These are phyloP conservation scores for Eubasilissa regina DNA, from an alignment of 1,140 invertebrate species.

Conservation along the genomic window DNA sequence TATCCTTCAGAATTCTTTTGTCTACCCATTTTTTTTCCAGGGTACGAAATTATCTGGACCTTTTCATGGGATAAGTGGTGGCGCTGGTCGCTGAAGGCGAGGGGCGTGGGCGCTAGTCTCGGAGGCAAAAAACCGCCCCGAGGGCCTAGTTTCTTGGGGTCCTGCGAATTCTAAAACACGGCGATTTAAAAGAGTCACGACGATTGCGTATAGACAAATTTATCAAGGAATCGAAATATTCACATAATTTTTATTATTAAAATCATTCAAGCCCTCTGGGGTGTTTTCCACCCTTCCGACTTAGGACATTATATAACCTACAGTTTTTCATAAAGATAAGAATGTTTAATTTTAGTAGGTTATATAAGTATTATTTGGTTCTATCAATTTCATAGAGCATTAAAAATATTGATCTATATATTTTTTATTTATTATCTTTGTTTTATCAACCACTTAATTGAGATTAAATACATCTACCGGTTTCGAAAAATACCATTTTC, in stretches of 20 bases:
- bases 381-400: no score
- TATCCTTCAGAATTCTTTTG: conserved; percentile 17
- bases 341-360: no score
- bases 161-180: conserved; percentile 31
- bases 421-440: no score
- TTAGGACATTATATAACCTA: no score
- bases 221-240: background rate
- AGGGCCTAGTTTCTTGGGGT: background rate
- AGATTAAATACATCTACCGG: no score
- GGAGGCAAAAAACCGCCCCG: conserved; percentile 1
- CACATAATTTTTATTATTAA: background rate
- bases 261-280: no score
- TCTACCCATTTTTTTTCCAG: conserved; percentile 19
- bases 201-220: background rate
- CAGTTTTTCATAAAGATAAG: no score
- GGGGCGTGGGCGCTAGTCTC: background rate
- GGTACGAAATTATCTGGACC: conserved; percentile 13
- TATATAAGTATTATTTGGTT: no score
- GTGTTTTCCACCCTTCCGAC: no score
- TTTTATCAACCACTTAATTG: no score
- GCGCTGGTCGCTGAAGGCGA: conserved; percentile 3
- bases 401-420: no score
- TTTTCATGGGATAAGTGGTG: conserved; percentile 15
- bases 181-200: conserved; percentile 8
- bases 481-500: no score